These are phyloP conservation scores for Luffia ferchaultella DNA, from an alignment of 2,888 invertebrate species.

Conservation along the genomic window DNA sequence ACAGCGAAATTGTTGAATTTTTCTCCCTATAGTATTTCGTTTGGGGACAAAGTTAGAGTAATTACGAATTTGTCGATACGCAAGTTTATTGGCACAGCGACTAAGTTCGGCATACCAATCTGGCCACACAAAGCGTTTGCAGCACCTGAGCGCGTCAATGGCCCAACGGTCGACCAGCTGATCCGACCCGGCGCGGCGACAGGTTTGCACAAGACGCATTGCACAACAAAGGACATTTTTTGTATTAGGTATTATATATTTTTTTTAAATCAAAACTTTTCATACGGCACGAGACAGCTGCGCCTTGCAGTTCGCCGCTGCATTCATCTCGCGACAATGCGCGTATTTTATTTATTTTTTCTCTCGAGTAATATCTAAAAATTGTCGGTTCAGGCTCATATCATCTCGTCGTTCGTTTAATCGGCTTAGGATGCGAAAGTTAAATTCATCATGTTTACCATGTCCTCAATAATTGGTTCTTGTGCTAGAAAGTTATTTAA, in stretches of 20 bases:
- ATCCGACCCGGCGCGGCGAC: neutral
- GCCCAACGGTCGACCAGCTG: neutral
- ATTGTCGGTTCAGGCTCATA: neutral
- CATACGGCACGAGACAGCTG: neutral
- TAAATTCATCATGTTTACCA: too few species aligned
- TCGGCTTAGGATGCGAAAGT: too few species aligned
- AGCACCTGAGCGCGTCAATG: neutral
- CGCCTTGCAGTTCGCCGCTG: conserved; percentile 2
- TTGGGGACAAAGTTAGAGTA: too few species aligned
- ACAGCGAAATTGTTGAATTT: too few species aligned
- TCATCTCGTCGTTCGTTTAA: too few species aligned
- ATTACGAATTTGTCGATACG: neutral
- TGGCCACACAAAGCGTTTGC: neutral
- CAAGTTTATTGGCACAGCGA: neutral
- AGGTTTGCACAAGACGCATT: conserved; percentile 2
- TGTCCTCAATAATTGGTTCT: too few species aligned
- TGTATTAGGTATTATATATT: neutral
- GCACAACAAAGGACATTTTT: conserved; percentile 4
- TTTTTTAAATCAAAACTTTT: neutral
- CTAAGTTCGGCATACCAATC: neutral
- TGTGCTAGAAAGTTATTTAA: too few species aligned
- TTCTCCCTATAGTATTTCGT: too few species aligned
- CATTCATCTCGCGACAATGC: neutral
- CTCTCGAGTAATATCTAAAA: neutral
- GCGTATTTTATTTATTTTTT: neutral